These are phyloP conservation scores for Diabrotica balteata DNA, from an alignment of 2,888 invertebrate genomes.

Conservation along the genomic window DNA sequence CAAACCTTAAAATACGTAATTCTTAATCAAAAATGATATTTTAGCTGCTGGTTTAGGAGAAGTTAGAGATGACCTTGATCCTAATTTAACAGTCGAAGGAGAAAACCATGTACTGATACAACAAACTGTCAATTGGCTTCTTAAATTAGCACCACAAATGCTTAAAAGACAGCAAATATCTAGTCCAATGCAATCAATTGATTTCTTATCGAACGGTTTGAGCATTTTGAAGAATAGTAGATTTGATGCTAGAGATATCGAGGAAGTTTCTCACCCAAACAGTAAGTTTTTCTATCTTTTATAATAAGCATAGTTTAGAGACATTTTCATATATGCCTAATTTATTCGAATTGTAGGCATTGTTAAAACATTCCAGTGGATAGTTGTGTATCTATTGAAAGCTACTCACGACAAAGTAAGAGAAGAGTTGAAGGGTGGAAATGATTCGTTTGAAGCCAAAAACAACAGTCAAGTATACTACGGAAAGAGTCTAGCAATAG, in stretches of 20 bases:
- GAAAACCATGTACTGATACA: conserved; percentile 90
- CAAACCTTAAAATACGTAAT: not conserved
- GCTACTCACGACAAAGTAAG: conserved; percentile 71
- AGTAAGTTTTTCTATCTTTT: conserved; percentile 34
- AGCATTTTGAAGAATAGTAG: conserved; percentile 62
- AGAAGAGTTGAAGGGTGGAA: conserved; percentile 63
- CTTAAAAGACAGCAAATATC: conserved; percentile 56
- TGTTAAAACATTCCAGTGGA: conserved; percentile 78
- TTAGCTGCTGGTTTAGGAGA: conserved; percentile 76
- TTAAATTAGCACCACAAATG: conserved; percentile 66
- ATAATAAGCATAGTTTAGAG: not conserved
- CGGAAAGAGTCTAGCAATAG: conserved; percentile 78
- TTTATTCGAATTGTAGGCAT: conserved; percentile 63
- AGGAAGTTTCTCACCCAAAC: conserved; percentile 63
- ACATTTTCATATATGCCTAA: not conserved
- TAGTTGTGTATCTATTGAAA: conserved; percentile 78
- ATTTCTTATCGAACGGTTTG: conserved; percentile 69
- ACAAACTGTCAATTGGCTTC: conserved; percentile 81
- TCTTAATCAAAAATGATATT: not conserved
- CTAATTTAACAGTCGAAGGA: conserved; percentile 89
- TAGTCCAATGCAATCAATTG: conserved; percentile 71
- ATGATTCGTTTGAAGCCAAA: conserved; percentile 75
- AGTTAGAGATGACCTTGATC: conserved; percentile 81
- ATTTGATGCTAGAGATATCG: conserved; percentile 62
- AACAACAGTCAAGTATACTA: conserved; percentile 88